Conservation (phyloP, 2,888 invertebrate species). For the Lasioglossum oenotherae region DNA sequence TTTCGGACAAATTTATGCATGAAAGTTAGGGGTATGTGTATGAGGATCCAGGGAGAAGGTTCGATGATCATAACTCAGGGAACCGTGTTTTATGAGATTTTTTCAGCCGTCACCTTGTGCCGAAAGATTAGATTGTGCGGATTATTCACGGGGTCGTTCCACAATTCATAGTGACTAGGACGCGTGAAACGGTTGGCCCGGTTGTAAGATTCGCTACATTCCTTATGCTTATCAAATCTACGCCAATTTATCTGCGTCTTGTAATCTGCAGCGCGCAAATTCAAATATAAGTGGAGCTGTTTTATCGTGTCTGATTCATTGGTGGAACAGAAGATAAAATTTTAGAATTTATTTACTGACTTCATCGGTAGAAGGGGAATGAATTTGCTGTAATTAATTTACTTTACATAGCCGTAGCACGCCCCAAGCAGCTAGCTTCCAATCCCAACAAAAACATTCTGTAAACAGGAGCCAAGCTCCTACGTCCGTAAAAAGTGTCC, state of each 20-base stretch:
- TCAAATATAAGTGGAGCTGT: neutral
- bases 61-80: slow-evolving; percentile 55
- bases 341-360: neutral
- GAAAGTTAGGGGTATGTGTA: slow-evolving; percentile 52
- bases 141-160: slow-evolving; percentile 59
- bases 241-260: neutral
- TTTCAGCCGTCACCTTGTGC: slow-evolving; percentile 37
- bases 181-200: slow-evolving; percentile 29
- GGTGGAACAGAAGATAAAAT: neutral
- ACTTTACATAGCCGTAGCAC: no score
- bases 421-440: no score
- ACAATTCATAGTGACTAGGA: slow-evolving; percentile 50
- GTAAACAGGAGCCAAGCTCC: no score
- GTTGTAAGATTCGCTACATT: neutral
- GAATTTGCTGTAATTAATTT: neutral
- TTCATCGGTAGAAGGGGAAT: neutral
- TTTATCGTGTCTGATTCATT: neutral
- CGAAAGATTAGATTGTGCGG: slow-evolving; percentile 62
- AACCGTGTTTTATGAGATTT: slow-evolving; percentile 51
- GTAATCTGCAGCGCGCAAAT: neutral
- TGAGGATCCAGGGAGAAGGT: slow-evolving; percentile 31
- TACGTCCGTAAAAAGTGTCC: no score
- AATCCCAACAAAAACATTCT: no score
- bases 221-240: neutral
- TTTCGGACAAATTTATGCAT: slow-evolving; percentile 46